These are phyloP conservation scores for Leptothorax acervorum DNA, from an alignment of 2,888 invertebrate species.

Conservation along the genomic window DNA sequence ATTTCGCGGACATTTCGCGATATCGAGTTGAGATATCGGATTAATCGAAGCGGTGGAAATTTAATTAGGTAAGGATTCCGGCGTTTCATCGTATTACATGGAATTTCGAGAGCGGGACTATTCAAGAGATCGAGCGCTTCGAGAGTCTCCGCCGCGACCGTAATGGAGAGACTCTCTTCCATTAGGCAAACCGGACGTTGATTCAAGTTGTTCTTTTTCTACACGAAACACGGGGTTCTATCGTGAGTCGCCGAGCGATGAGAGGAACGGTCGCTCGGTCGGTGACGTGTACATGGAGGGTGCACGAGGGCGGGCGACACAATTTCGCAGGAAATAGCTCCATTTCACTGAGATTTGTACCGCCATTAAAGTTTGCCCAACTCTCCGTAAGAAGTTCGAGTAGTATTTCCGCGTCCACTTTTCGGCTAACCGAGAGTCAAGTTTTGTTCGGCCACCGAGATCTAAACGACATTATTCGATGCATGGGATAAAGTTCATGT, in stretches of 20 bases:
- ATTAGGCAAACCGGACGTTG: slow-evolving; percentile 67
- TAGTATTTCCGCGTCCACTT: slow-evolving; percentile 61
- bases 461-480: background rate
- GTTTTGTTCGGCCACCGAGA: background rate
- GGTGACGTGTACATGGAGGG: slow-evolving; percentile 20
- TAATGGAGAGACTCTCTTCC: slow-evolving; percentile 59
- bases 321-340: slow-evolving; percentile 73
- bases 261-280: background rate
- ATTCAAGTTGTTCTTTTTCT: slow-evolving; percentile 64
- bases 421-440: slow-evolving; percentile 38
- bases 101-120: slow-evolving; percentile 33
- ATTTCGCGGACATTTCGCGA: slow-evolving; percentile 14
- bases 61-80: slow-evolving; percentile 51
- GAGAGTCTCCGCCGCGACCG: slow-evolving; percentile 45
- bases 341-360: slow-evolving; percentile 79
- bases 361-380: slow-evolving; percentile 75
- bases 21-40: slow-evolving; percentile 49
- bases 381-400: slow-evolving; percentile 64
- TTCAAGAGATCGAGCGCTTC: slow-evolving; percentile 39
- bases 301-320: slow-evolving; percentile 59
- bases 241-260: slow-evolving; percentile 55
- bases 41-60: slow-evolving; percentile 45
- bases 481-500: background rate
- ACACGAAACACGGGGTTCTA: slow-evolving; percentile 29
- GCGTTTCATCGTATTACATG: slow-evolving; percentile 41